Base-by-base conservation (phyloP, 2,888 invertebrate species). In the Philonicus albiceps region DNA sequence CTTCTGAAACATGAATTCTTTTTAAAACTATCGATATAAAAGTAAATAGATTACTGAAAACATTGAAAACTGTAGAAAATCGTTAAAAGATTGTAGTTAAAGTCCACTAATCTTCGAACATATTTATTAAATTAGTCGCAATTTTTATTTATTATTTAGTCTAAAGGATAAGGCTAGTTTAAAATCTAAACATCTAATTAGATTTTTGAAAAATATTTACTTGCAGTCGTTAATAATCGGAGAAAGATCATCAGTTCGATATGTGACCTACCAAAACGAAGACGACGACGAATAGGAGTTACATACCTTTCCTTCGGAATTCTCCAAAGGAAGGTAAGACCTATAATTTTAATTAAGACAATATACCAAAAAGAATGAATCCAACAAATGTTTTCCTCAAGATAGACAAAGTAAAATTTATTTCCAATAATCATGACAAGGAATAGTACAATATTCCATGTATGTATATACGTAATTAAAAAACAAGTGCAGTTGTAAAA, bases 261-360 rank as follows among this genome's bases (percentile, higher is more conserved):
- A 98, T 93, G 98, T 98, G 86, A 98, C 97, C 90, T 98, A 98
- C 93, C 97, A 97, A 92, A 97, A 97, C 92, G 97, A 97, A 90
- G 97, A 97, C 89, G 97, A 97, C 89, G 96, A 96, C 88, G 95
- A 96, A 91, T 95, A 94, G 92, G 90, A 90, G 22, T 64, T 64
- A 64, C 5, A 11, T 2, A 22, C 64, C 1, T 49, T 49, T 49
- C 49, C 49, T 49, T 49, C 49, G 49, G 49, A 49, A 49, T n/a
- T 49, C 16, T 49, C 49, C 49, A 49, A 49, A 64, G 64, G 27
- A 64, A 64, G 64, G 64, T 64, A 64, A 64, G 64, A 22, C 3
- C 64, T 64, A 64, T 64, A 11, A 22, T 64, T 64, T 64, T 64
- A 22, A 22, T 22, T 64, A 64, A n/a, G 6, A 5, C 49, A 64